Evolutionary conservation across 2,113 vertebrate genomes (phyloP), one percentile per base, ranked within the genome.

Genomic region (Fregetta grallaria): DNA sequence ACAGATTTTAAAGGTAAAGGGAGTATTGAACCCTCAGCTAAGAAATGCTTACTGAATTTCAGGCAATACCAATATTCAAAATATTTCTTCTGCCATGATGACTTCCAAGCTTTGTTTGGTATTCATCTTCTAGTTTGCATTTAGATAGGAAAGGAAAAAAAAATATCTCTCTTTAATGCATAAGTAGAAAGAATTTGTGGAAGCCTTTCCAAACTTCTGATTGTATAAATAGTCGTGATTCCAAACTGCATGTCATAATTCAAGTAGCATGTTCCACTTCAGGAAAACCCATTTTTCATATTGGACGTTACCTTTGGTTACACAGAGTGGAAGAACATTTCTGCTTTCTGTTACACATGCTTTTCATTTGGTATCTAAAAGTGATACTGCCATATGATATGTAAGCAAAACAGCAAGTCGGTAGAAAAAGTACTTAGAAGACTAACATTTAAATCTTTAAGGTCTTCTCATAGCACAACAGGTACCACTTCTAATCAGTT

Each of bases 351-450:
- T 52, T 89, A 89, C 97, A 97, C 84, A 42, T 96, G 98, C 80
- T 97, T 98, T 94, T 95, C 82, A 97, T 97, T 98, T 96, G 62
- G 26, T 89, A 78, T 95, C 94, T 92, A 97, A 96, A 97, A 97
- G 86, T 32, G 73, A 97, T 93, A 94, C 25, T 66, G 58, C 66
- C 84, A 71, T 50, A 73, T 55, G 90, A 97, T 90, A 94, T 27
- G 42, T 42, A 90, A 97, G 84, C 75, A 93, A 94, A 95, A 87
- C 53, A 94, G 66, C n/a, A 88, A 94, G 71, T 13, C 58, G 11
- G 75, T 67, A 61, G 83, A 75, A 94, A 94, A 97, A 88, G 42
- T 19, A 49, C 66, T 92, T 90, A 26, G 47, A 94, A 94, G 55
- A 87, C 30, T 61, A 89, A 55, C 67, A 82, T 68, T 30, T 47